Conservation (phyloP, 2,113 vertebrate genomes). For the Thinocorus orbignyianus region DNA sequence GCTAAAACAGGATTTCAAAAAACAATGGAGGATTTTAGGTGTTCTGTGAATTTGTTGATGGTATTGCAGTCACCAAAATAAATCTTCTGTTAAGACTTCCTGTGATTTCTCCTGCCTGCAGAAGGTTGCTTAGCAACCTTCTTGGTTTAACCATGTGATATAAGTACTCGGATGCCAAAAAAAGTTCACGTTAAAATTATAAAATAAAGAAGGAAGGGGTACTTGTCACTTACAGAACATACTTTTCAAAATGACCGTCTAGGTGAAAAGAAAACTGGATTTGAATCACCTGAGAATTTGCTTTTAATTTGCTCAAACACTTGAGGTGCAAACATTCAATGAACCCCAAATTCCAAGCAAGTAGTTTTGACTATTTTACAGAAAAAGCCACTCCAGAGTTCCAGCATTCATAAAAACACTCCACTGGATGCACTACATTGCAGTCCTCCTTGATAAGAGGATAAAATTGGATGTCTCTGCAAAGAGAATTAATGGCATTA, state of each 20-base stretch:
- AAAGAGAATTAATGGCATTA: conserved; percentile 67
- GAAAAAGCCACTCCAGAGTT: neutral
- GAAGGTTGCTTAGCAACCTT: conserved; percentile 72
- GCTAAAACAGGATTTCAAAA: neutral
- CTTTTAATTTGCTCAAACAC: neutral
- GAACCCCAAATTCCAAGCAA: conserved; percentile 20
- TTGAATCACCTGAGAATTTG: neutral
- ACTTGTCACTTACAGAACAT: neutral
- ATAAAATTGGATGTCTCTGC: conserved; percentile 53
- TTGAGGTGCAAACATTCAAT: neutral
- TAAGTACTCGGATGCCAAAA: conserved; percentile 52
- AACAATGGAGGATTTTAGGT: neutral
- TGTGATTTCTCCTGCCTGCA: conserved; percentile 23
- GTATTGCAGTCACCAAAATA: conserved; percentile 42
- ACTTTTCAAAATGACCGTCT: neutral
- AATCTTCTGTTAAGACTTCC: conserved; percentile 52
- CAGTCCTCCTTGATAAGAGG: neutral
- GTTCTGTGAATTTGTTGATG: conserved; percentile 20
- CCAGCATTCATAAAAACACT: conserved; percentile 3
- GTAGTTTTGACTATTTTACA: neutral
- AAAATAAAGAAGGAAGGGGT: neutral
- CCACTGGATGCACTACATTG: neutral
- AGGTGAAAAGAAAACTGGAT: neutral
- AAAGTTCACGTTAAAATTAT: conserved; percentile 46
- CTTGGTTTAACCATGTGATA: conserved; percentile 57